Percentiles rank a stretch among this genome's conserved stretches.
These are phyloP conservation scores for Acrossocheilus wenchowensis DNA, from an alignment of 2,797 vertebrate genomes.

Conservation along the genomic window DNA sequence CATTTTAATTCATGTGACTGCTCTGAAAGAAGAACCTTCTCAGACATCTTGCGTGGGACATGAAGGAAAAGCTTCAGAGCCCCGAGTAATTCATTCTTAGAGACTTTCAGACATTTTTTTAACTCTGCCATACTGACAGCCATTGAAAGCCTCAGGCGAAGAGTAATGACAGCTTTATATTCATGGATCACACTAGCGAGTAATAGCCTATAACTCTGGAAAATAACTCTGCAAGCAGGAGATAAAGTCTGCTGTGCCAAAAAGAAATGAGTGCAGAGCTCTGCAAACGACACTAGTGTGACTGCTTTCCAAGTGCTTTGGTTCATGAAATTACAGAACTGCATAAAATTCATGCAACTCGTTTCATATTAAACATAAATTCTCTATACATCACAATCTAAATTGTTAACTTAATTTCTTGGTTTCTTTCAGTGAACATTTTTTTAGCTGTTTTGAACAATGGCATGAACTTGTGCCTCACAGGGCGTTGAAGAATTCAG, in stretches of 20 bases:
- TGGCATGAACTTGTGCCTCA: not conserved
- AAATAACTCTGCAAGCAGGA: conserved; percentile 12
- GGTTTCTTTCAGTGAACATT: not conserved
- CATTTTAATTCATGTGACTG: not conserved
- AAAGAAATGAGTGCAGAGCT: conserved; percentile 11
- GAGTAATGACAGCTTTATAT: conserved; percentile 18
- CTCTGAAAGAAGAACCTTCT: conserved; percentile 11
- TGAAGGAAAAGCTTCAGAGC: not conserved
- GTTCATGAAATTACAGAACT: conserved; percentile 5
- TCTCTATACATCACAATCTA: not conserved
- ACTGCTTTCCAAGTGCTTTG: not conserved
- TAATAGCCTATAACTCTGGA: conserved; percentile 1
- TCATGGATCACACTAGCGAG: conserved; percentile 14
- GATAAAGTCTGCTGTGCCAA: not conserved
- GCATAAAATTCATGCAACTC: not conserved
- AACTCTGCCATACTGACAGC: conserved; percentile 1
- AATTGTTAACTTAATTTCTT: not conserved
- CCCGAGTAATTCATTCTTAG: not conserved
- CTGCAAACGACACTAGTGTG: not conserved
- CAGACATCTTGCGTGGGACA: not conserved
- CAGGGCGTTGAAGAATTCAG: not conserved
- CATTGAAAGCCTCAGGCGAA: conserved; percentile 8
- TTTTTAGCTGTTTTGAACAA: not conserved
- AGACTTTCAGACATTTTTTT: conserved; percentile 15
- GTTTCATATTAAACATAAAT: not conserved